These are phyloP conservation scores for Zosterops borbonicus DNA, from an alignment of 2,113 vertebrate genomes.

Conservation along the genomic window DNA sequence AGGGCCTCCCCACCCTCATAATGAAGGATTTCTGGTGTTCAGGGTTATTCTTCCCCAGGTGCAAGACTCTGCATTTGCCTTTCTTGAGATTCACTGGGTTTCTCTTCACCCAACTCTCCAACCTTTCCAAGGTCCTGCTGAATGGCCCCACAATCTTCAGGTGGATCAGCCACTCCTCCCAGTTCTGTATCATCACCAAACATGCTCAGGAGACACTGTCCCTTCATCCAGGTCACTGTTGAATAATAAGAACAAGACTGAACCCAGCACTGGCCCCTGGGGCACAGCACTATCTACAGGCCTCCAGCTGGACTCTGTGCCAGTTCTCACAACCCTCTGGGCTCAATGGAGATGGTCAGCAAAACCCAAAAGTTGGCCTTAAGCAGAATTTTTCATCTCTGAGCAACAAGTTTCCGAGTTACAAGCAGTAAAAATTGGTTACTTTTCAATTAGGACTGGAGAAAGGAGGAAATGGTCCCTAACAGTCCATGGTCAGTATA, in stretches of 20 bases:
- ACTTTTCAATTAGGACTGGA: neutral
- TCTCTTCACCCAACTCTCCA: neutral
- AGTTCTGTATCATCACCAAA: neutral
- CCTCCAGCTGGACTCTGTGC: neutral
- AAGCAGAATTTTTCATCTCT: neutral
- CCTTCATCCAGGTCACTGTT: neutral
- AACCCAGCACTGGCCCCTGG: neutral
- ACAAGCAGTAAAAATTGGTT: neutral
- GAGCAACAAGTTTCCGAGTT: neutral
- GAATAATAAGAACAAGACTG: neutral
- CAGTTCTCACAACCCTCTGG: neutral
- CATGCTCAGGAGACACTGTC: fast-evolving
- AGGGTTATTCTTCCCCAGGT: neutral
- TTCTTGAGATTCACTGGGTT: neutral
- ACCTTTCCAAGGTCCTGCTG: neutral
- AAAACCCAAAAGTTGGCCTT: neutral
- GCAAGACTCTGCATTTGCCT: neutral
- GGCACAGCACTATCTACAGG: neutral
- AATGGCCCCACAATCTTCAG: neutral
- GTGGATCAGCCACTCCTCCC: neutral
- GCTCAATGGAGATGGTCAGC: neutral
- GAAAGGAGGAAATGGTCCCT: neutral
- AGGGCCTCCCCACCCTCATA: neutral
- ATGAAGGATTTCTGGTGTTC: neutral
- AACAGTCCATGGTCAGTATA: neutral